Conservation (phyloP, 2,888 invertebrate genomes). For the Polydesmus complanatus region DNA sequence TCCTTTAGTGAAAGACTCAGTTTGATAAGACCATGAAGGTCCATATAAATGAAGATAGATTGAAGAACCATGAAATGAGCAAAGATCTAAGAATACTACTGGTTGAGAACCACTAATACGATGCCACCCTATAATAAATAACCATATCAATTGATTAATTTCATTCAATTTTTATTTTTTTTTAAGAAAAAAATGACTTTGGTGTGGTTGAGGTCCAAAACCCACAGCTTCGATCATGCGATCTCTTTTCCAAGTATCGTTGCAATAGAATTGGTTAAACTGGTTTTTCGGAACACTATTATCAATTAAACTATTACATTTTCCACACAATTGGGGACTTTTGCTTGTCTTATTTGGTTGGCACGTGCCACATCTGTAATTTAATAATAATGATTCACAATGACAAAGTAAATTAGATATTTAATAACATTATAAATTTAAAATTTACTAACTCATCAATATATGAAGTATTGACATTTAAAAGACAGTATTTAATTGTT, state of each 20-base stretch:
- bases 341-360: neutral
- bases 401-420: too few species aligned
- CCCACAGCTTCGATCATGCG: slow-evolving; percentile 7
- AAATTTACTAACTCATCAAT: slow-evolving; percentile 2
- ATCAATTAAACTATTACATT: neutral
- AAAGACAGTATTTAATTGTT: neutral
- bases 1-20: neutral
- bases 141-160: too few species aligned
- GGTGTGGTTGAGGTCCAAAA: neutral
- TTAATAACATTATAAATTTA: too few species aligned
- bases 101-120: neutral
- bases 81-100: slow-evolving; percentile 2
- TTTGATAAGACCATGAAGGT: slow-evolving; percentile 10
- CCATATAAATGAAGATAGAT: slow-evolving; percentile 6
- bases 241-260: slow-evolving; percentile 3
- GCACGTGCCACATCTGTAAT: neutral
- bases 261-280: neutral
- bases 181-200: neutral
- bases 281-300: neutral
- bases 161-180: too few species aligned
- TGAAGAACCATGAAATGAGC: slow-evolving; percentile 1
- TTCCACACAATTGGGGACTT: neutral
- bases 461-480: neutral
- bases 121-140: neutral
- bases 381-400: too few species aligned